These are phyloP conservation scores for Thereva nobilitata DNA, from an alignment of 2,888 invertebrate species.

Conservation along the genomic window DNA sequence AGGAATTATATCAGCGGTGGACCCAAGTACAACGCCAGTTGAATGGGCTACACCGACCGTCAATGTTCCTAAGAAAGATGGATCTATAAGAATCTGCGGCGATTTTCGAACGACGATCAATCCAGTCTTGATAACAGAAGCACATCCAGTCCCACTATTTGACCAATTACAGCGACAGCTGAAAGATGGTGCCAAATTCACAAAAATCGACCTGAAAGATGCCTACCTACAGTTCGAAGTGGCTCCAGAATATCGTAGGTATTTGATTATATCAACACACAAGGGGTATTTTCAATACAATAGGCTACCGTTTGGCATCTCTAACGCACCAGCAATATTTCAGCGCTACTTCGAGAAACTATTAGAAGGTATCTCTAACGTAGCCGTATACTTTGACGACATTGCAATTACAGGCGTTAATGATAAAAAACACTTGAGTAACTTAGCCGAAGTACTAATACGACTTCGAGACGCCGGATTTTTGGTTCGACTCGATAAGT, in stretches of 20 bases:
- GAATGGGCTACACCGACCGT: constrained; percentile 14
- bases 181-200: too few relatives aligned
- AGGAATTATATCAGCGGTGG: constrained; percentile 15
- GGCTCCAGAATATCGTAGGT: not conserved
- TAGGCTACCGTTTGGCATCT: not conserved
- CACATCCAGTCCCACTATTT: too few relatives aligned
- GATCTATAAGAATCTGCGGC: not conserved
- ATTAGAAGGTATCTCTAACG: not conserved
- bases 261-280: not conserved
- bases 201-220: too few relatives aligned
- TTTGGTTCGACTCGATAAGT: not conserved
- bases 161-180: too few relatives aligned
- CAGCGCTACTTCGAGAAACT: not conserved
- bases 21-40: constrained; percentile 6
- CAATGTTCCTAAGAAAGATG: not conserved
- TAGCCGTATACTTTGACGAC: constrained; percentile 2
- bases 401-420: not conserved
- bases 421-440: too few relatives aligned
- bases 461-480: not conserved
- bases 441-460: too few relatives aligned
- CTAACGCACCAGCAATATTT: not conserved
- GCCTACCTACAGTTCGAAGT: too few relatives aligned
- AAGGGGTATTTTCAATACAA: not conserved
- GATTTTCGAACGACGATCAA: constrained; percentile 3
- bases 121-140: not conserved